Evolutionary conservation across 2,113 vertebrate species (phyloP).

Genomic region (Tylochromis polylepis): DNA sequence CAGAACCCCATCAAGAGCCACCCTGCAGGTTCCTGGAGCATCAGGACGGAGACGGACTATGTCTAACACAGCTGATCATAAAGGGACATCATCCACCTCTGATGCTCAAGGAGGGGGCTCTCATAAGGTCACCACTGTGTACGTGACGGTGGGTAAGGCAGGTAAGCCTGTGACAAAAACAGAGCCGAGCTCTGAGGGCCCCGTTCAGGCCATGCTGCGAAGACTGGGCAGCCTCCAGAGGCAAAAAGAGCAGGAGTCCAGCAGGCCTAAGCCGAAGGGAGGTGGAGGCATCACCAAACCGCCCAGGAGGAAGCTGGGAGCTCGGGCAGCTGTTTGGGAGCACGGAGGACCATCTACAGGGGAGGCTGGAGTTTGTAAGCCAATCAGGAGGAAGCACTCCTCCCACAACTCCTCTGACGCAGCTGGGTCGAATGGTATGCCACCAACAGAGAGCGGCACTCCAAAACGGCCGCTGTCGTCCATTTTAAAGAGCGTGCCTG

Average conservation of each 20-base stretch:
- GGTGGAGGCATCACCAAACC: slow-evolving; percentile 78
- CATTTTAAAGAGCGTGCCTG: slow-evolving; percentile 65
- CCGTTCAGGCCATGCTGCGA: slow-evolving; percentile 80
- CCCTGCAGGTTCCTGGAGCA: slow-evolving; percentile 37
- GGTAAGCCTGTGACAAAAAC: slow-evolving; percentile 50
- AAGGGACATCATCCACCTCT: slow-evolving; percentile 60
- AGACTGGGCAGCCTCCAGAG: slow-evolving; percentile 84
- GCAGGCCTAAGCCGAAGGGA: slow-evolving; percentile 54
- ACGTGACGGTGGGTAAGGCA: slow-evolving; percentile 81
- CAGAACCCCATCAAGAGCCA: slow-evolving; percentile 19
- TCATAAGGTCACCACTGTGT: slow-evolving; percentile 80
- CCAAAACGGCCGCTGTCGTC: slow-evolving; percentile 64
- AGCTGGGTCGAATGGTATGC: not conserved
- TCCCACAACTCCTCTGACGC: slow-evolving; percentile 22
- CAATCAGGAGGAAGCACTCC: slow-evolving; percentile 55
- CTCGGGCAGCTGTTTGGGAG: slow-evolving; percentile 62
- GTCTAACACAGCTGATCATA: slow-evolving; percentile 63
- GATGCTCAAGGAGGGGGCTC: slow-evolving; percentile 45
- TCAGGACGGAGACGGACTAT: slow-evolving; percentile 55
- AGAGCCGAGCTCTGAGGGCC: slow-evolving; percentile 67
- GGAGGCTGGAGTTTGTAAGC: slow-evolving; percentile 53
- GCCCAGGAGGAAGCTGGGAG: slow-evolving; percentile 77
- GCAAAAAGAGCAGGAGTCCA: slow-evolving; percentile 67
- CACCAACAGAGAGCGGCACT: slow-evolving; percentile 35
- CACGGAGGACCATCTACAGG: slow-evolving; percentile 31